Conservation (phyloP, 2,113 vertebrate species). For the Cathartes aura region DNA sequence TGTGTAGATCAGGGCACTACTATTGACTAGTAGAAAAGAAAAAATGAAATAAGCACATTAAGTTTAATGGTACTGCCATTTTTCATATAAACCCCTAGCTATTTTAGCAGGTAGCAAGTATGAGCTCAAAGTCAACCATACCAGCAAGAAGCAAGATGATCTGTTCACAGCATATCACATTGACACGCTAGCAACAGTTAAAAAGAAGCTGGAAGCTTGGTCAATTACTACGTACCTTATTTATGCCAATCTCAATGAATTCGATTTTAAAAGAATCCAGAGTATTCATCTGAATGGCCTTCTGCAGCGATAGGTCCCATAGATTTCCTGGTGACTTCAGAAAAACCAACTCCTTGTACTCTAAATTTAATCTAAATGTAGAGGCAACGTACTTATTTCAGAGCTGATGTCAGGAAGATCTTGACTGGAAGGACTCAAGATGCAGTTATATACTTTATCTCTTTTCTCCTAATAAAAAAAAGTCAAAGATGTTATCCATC, state of each 20-base stretch:
- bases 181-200: background rate
- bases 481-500: background rate
- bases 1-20: background rate
- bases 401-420: background rate
- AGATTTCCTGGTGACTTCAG: background rate
- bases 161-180: background rate
- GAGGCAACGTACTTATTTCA: background rate
- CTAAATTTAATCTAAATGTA: background rate
- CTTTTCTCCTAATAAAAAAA: background rate
- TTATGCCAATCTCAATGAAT: background rate
- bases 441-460: background rate
- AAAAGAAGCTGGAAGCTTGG: background rate
- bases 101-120: background rate
- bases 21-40: background rate
- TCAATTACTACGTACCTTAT: background rate
- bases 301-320: background rate
- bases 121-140: background rate
- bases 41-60: background rate
- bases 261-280: background rate
- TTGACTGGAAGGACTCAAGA: background rate
- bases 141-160: background rate
- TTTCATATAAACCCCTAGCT: background rate
- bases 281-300: background rate
- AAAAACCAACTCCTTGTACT: background rate
- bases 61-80: background rate